A percentile compares a stretch with the other conserved stretches of the same genome.
Conservation (phyloP, 1,140 invertebrate genomes). For the Drosophila lini region DNA sequence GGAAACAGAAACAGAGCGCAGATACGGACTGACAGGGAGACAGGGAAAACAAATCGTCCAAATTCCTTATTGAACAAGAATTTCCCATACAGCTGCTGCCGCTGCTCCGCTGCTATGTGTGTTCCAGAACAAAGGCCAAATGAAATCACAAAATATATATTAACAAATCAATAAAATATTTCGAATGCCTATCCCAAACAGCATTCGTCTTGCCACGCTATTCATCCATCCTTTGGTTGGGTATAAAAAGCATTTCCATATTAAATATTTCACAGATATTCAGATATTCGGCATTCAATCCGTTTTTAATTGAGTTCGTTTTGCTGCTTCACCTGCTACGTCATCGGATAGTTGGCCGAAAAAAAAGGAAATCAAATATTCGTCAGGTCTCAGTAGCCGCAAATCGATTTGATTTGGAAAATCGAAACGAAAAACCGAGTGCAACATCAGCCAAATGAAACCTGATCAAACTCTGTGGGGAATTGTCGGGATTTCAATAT, state of each 20-base stretch:
- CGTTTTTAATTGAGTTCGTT: slow-evolving; percentile 47
- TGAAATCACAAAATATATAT: slow-evolving; percentile 52
- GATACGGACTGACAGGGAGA: slow-evolving; percentile 13
- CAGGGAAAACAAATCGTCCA: slow-evolving; percentile 24
- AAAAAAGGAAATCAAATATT: slow-evolving; percentile 34
- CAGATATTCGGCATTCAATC: slow-evolving; percentile 41
- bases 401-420: slow-evolving; percentile 29
- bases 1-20: slow-evolving; percentile 5
- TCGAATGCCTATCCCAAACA: slow-evolving; percentile 19
- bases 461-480: slow-evolving; percentile 8
- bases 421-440: slow-evolving; percentile 7
- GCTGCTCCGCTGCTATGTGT: background rate
- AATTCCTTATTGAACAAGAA: slow-evolving; percentile 45
- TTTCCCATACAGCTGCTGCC: slow-evolving; percentile 12
- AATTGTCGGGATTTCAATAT: slow-evolving; percentile 2
- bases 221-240: background rate
- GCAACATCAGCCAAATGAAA: background rate
- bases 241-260: slow-evolving; percentile 41
- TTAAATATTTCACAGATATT: slow-evolving; percentile 49
- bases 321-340: slow-evolving; percentile 9
- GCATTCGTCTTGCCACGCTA: slow-evolving; percentile 11
- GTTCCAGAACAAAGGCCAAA: slow-evolving; percentile 22
- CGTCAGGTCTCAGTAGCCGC: slow-evolving; percentile 25
- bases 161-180: slow-evolving; percentile 57
- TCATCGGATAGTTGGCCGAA: slow-evolving; percentile 19